Base-by-base conservation (phyloP, 2,888 invertebrate genomes). In the Eumacrocentrus americanus region DNA sequence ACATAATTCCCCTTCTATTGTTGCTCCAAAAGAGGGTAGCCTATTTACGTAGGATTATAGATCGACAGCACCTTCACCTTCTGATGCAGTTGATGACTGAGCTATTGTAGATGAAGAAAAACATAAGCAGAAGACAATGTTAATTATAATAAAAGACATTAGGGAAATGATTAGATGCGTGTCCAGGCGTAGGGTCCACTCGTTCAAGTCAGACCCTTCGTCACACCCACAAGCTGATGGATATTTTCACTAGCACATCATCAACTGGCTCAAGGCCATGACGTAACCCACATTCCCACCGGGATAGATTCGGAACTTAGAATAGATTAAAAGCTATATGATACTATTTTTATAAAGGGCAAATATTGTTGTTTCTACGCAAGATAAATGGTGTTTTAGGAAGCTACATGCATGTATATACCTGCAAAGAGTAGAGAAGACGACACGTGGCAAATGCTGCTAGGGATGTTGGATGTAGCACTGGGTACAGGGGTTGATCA, bases 211-310 rank as follows among this genome's bases (percentile, higher is more conserved):
- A 3, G 46, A 46, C 46, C 46, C 46, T 46, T 46, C 46, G 23
- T 46, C n/a, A 42, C 42, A 22, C 23, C 23, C 46, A 25, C 23
- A 22, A 55, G 18, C n/a, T 12, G 7, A 22, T 14, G n/a, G 51
- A 54, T 64, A 64, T 64, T 62, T 62, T 57, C 42, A 64, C 37
- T 38, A 25, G 23, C 42, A 48, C 47, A 29, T 51, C 56, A 57
- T 47, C 18, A 61, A 60, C 51, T 59, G 11, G 64, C 60, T 64
- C 64, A 64, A 64, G 64, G 64, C 58, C 64, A 53, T 18, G 48
- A 48, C 44, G 52, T 56, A 46, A 59, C 59, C 61, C 50, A 64
- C 52, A 61, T 63, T 56, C 54, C 37, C 37, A 34, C n/a, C 34
- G 14, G 18, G 29, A 51, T 51, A 51, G 5, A 37, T n/a, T 20